Base-by-base conservation (phyloP, 2,113 vertebrate species). In the Gobiocypris rarus region DNA sequence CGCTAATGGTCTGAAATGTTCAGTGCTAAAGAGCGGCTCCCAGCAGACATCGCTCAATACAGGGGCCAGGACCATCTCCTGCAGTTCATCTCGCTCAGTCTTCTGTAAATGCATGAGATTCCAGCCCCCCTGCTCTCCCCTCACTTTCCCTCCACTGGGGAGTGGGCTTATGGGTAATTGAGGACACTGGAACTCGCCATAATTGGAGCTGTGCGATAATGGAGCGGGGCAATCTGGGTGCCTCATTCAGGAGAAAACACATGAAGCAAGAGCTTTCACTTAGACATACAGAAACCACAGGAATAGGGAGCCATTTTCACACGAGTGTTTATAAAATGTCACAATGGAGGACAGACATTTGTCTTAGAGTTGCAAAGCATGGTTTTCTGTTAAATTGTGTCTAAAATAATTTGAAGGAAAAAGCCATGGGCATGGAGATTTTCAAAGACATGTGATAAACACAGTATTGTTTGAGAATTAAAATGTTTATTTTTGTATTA, bases 101-200 rank as follows among this genome's bases (percentile, higher is more conserved):
- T 81, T 75, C 83, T 88, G 85, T 50, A 88, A 88, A 89, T 89
- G 86, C 80, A 86, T 45, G 83, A 63, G 88, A 84, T 77, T 75
- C 78, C 75, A 70, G 56, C 67, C 63, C 22, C 69, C 54, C 45
- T 83, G 31, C 73, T 56, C 74, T 69, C 65, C 7, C 19, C 52
- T 81, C 0, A 26, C 48, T 70, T 31, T 11, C 31, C 65, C 80
- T 79, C 34, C 73, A 43, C 81, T 73, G 73, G 75, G 77, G 76
- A 83, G 74, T 61, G 81, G 75, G 69, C 17, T 85, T 67, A 77
- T 82, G 85, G 85, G 88, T 75, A 85, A 83, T 80, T 70, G 76
- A 80, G 77, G 69, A 80, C 65, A 74, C 56, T 81, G 80, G 81
- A 69, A 79, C 75, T 85, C 7, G 56, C 10, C 75, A 48, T 87